phyloP scores from a whole-genome alignment of 2,888 invertebrate species.

The Neocrepidodera transversa region DNA sequence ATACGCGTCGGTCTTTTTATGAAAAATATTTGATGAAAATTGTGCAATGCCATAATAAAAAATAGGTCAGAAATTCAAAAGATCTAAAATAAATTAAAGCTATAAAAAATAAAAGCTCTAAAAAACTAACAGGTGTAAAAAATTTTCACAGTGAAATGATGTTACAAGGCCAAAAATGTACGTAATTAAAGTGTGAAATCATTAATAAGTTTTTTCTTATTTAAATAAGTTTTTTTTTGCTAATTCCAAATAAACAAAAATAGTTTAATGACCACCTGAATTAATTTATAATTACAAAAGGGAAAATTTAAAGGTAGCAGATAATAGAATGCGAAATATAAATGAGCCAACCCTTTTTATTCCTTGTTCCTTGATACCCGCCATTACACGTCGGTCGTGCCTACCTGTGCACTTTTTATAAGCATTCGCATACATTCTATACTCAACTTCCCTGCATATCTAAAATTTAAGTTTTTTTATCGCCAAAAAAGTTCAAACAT shows the following conservation, averaged over 20 bases:
- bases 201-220: no score
- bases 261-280: slow-evolving; percentile 18
- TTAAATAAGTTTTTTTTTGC: no score
- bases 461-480: slow-evolving; percentile 53
- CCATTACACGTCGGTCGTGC: slow-evolving; percentile 1
- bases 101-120: no score
- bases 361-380: neutral
- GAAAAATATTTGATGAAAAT: no score
- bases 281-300: slow-evolving; percentile 19
- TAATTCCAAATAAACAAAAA: neutral
- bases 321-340: slow-evolving; percentile 9
- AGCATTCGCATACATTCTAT: slow-evolving; percentile 34
- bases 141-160: no score
- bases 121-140: no score
- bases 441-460: slow-evolving; percentile 46
- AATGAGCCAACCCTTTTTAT: slow-evolving; percentile 20
- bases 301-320: neutral
- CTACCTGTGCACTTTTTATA: slow-evolving; percentile 48
- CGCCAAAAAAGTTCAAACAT: slow-evolving; percentile 43
- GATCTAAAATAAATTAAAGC: no score
- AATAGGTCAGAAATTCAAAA: no score
- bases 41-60: no score
- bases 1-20: no score
- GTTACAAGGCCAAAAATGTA: no score
- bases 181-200: no score